Conservation (phyloP, 2,797 vertebrate species). For the Euphonia xanthogaster region DNA sequence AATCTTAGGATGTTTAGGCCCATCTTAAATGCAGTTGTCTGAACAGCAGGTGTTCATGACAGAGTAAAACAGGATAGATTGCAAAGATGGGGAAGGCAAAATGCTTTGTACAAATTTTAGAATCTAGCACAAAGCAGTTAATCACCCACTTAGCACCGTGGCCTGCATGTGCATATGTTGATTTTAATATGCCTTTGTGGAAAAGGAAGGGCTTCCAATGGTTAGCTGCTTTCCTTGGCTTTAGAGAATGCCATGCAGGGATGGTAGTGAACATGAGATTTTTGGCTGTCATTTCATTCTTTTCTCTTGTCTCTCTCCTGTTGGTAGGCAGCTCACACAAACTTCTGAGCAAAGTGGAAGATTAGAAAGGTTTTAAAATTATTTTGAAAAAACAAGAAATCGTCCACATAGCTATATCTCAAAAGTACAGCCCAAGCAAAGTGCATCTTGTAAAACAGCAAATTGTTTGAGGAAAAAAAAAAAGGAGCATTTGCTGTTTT, state of each 20-base stretch:
- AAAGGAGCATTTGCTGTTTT: neutral
- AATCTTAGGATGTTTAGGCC: neutral
- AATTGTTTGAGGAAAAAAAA: neutral
- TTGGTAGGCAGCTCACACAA: neutral
- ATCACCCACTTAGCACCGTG: neutral
- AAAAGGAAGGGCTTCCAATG: neutral
- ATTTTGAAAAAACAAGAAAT: neutral
- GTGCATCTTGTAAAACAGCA: neutral
- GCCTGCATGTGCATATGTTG: neutral
- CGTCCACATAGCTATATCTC: neutral
- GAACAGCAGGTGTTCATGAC: conserved; percentile 11
- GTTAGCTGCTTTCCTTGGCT: neutral
- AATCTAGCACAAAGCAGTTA: neutral
- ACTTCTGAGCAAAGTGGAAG: neutral
- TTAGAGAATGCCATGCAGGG: neutral
- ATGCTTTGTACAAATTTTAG: neutral
- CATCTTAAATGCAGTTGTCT: neutral
- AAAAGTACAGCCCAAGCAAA: neutral
- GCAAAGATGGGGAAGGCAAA: neutral
- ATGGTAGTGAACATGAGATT: neutral
- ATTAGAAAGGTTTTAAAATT: neutral
- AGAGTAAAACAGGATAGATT: neutral
- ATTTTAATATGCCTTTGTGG: neutral
- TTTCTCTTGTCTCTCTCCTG: neutral
- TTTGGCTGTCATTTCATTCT: neutral